Conservation (phyloP, 1,140 invertebrate genomes). For the Bombus consobrinus region DNA sequence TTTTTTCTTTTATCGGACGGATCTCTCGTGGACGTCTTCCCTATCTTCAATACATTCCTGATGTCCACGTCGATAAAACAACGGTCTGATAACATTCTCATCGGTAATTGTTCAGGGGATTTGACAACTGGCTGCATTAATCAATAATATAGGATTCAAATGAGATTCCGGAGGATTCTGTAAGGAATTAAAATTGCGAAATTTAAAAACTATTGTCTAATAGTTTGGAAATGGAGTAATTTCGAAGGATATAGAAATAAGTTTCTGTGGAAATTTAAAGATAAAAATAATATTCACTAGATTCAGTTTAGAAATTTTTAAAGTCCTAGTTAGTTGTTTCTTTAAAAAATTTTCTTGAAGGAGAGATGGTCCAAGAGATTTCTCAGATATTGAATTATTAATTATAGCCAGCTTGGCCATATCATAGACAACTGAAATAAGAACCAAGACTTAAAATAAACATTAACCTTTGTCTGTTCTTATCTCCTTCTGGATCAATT, state of each 20-base stretch:
- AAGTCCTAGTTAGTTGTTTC: not conserved
- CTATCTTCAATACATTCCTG: not conserved
- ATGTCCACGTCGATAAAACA: not conserved
- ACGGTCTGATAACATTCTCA: not conserved
- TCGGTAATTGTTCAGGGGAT: not conserved
- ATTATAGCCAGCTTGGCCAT: not conserved
- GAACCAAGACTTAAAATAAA: not conserved
- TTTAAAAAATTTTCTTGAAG: not conserved
- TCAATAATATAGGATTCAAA: not conserved
- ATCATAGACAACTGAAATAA: not conserved
- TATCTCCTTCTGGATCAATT: not conserved
- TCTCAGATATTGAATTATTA: not conserved
- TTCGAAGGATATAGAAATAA: not conserved
- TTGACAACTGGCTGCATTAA: not conserved
- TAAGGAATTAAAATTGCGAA: not conserved
- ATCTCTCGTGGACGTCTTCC: not conserved
- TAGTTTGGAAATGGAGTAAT: too few species aligned
- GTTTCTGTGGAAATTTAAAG: not conserved
- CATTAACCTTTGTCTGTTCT: not conserved
- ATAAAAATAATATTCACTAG: not conserved
- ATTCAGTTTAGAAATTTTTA: too few species aligned
- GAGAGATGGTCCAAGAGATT: not conserved
- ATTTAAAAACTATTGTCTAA: too few species aligned
- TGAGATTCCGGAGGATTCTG: too few species aligned
- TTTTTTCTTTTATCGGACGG: not conserved